Percentiles rank a stretch among this genome's conserved stretches.
phyloP scores from a whole-genome alignment of 2,888 invertebrate species.

The Marasmarcha lunaedactyla region DNA sequence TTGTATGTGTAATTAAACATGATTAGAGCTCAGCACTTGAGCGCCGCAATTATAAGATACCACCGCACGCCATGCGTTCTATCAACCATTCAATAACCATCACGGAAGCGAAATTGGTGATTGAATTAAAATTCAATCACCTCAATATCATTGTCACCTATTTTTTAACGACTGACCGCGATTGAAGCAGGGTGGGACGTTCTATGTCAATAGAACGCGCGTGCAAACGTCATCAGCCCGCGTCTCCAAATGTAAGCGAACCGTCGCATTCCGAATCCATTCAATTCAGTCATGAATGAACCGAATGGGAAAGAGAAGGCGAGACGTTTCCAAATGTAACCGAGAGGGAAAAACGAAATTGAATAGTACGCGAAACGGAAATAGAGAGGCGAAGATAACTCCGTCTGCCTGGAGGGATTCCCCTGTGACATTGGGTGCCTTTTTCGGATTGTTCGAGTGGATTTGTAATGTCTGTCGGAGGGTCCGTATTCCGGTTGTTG shows the following conservation, averaged over 20 bases:
- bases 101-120: slow-evolving; percentile 56
- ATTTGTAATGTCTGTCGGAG: slow-evolving; percentile 46
- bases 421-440: slow-evolving; percentile 63
- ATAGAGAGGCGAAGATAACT: slow-evolving; percentile 66
- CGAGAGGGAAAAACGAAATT: slow-evolving; percentile 50
- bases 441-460: slow-evolving; percentile 55
- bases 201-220: slow-evolving; percentile 19
- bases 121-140: slow-evolving; percentile 35
- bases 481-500: slow-evolving; percentile 36
- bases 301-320: slow-evolving; percentile 58
- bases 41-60: slow-evolving; percentile 60
- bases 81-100: slow-evolving; percentile 47
- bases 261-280: slow-evolving; percentile 51
- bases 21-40: slow-evolving; percentile 66
- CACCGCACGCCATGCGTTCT: slow-evolving; percentile 55
- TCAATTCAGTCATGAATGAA: slow-evolving; percentile 67
- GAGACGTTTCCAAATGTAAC: slow-evolving; percentile 18
- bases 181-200: too few relatives aligned
- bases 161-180: slow-evolving; percentile 13
- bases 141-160: slow-evolving; percentile 29
- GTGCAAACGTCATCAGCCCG: slow-evolving; percentile 30
- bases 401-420: slow-evolving; percentile 70
- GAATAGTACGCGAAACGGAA: slow-evolving; percentile 69
- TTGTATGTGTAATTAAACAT: slow-evolving; percentile 59
- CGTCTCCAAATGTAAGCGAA: slow-evolving; percentile 39